Conservation (phyloP, 2,797 vertebrate species). For the Microchirus variegatus region DNA sequence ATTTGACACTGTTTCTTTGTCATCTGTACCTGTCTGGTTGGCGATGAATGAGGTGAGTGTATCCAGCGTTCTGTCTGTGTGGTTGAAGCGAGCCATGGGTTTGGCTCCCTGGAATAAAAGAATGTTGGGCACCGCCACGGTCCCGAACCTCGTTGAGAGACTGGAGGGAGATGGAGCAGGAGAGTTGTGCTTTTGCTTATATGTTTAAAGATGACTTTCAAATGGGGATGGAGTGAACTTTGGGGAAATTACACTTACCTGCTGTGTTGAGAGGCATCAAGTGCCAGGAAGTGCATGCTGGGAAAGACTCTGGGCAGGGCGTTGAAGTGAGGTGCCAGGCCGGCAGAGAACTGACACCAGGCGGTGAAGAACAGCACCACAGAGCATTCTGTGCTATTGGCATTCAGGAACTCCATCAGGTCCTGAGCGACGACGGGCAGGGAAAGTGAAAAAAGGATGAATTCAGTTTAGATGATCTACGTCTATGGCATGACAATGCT, state of each 20-base stretch:
- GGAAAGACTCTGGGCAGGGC: slow-evolving; percentile 93
- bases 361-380: slow-evolving; percentile 94
- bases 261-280: slow-evolving; percentile 98
- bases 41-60: slow-evolving; percentile 91
- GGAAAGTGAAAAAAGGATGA: neutral
- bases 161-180: slow-evolving; percentile 68
- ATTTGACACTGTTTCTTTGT: neutral
- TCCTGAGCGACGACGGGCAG: slow-evolving; percentile 78
- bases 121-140: slow-evolving; percentile 97
- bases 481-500: too few relatives aligned
- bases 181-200: too few relatives aligned
- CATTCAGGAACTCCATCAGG: slow-evolving; percentile 94
- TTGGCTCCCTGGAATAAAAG: slow-evolving; percentile 97
- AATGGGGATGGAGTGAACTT: neutral
- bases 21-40: slow-evolving; percentile 92
- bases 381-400: slow-evolving; percentile 91
- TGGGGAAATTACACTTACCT: slow-evolving; percentile 77
- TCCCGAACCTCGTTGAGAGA: slow-evolving; percentile 97
- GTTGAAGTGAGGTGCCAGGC: slow-evolving; percentile 94
- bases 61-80: slow-evolving; percentile 92
- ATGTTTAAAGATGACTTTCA: too few relatives aligned
- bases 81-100: slow-evolving; percentile 98
- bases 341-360: slow-evolving; percentile 96
- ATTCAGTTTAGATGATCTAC: too few relatives aligned
- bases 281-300: slow-evolving; percentile 90